Base-by-base conservation (phyloP, 2,113 vertebrate genomes). In the Stomatorhinus ivindoensis region DNA sequence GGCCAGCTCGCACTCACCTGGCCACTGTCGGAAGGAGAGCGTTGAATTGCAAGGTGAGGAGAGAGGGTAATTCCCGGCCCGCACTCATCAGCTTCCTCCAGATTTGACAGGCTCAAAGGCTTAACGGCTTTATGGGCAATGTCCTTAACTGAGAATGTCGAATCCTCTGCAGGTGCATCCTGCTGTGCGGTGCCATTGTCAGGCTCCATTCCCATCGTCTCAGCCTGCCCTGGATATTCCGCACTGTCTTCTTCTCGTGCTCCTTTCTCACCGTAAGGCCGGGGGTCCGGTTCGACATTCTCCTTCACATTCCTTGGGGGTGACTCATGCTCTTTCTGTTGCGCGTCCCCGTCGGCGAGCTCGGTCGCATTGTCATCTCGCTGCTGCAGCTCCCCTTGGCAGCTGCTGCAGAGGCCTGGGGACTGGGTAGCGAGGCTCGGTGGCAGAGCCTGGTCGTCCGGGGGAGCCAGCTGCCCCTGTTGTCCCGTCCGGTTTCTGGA, bases 401-500 rank as follows among this genome's bases (percentile, higher is more conserved):
- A 93, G 76, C 89, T 90, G 65, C 89, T 90, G 90, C 93, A 93
- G 44, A 91, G 91, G 86, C 90, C 92, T 55, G 76, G 58, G 31
- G 89, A 13, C 50, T 88, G 73, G 85, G 80, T 39, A 15, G 44
- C 87, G 44, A 24, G 21, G 51, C 88, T 88, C 24, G 88, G 91
- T 86, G 91, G 87, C 8, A 53, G 13, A 5, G 89, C 87, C 44
- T 65, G 90, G 27, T 0, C 76, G 0, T 0, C 51, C 0, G 48
- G 42, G 2, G 17, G 69, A 42, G 42, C 87, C 19, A 90, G 35
- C 19, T 73, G 47, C 46, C 88, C 86, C 73, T 19, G 11, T 1
- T 35, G 35, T 1, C 0, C 0, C 0, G 13, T 84, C 9, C 76
- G 90, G 19, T 58, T 88, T 31, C 97, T 96, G 35, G 95, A 95